Conservation (phyloP, 2,888 invertebrate species). For the Apodemia zela region DNA sequence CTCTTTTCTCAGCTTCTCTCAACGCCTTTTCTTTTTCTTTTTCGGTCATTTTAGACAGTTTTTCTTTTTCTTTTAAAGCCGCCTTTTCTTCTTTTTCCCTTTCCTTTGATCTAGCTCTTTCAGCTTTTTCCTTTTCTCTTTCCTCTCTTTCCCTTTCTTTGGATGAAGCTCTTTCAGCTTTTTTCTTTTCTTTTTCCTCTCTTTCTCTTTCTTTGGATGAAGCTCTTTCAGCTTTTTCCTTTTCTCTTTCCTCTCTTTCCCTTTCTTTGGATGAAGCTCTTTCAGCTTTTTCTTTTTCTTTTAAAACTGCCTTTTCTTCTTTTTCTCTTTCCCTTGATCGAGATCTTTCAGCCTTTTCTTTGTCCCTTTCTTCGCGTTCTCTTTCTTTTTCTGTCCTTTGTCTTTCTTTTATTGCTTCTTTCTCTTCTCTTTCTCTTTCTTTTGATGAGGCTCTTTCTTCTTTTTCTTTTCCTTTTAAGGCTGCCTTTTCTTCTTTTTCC, state of each 20-base stretch:
- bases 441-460: not conserved
- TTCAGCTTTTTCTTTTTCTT: not conserved
- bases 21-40: not conserved
- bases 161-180: not conserved
- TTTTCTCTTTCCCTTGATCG: not conserved
- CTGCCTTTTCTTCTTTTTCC: not conserved
- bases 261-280: conserved; percentile 16
- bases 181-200: not conserved
- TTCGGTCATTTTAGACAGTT: not conserved
- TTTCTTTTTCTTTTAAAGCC: conserved; percentile 6
- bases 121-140: conserved; percentile 13
- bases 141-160: conserved; percentile 16
- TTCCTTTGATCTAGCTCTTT: conserved; percentile 15
- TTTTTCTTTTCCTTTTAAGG: conserved; percentile 19
- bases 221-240: not conserved
- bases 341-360: not conserved
- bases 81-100: not conserved
- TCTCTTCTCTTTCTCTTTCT: not conserved
- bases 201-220: not conserved
- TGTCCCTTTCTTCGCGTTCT: conserved; percentile 6
- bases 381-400: conserved; percentile 16
- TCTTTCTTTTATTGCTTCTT: conserved; percentile 9
- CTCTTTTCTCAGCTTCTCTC: no score
- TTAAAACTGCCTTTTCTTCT: not conserved
- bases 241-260: conserved; percentile 9